Evolutionary conservation across 2,113 vertebrate genomes (phyloP).

Genomic region (Donacobius atricapilla): DNA sequence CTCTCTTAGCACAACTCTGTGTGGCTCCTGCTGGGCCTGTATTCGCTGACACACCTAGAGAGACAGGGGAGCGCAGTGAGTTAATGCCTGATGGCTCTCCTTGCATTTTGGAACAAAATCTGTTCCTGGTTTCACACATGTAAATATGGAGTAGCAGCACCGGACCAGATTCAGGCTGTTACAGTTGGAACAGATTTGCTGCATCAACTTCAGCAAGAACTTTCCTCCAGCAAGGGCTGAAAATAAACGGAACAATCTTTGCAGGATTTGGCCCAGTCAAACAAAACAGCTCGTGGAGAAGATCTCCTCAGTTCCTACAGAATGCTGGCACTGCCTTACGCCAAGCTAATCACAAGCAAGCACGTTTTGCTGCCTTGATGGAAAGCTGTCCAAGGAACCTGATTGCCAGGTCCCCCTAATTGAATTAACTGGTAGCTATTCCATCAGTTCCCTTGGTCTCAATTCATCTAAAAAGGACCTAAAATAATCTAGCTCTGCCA

Average conservation of each 20-base stretch:
- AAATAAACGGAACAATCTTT: slow-evolving; percentile 6
- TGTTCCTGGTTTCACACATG: background rate
- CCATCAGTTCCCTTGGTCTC: background rate
- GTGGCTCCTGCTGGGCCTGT: background rate
- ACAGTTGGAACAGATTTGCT: background rate
- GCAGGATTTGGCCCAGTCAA: background rate
- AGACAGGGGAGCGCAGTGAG: background rate
- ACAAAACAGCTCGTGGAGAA: background rate
- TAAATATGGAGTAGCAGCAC: slow-evolving; percentile 8
- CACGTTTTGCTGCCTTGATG: background rate
- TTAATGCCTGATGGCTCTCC: background rate
- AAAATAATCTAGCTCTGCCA: background rate
- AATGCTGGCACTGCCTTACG: background rate
- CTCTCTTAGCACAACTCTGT: background rate
- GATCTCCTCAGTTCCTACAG: background rate
- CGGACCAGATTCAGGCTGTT: background rate
- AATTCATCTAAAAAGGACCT: background rate
- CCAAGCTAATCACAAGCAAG: background rate
- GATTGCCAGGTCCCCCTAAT: background rate
- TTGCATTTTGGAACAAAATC: background rate
- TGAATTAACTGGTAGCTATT: background rate
- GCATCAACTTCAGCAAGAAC: background rate
- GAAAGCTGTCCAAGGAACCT: background rate
- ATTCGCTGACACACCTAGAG: background rate
- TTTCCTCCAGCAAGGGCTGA: background rate